phyloP scores from a whole-genome alignment of 2,797 vertebrate genomes.

The Iguana delicatissima region DNA sequence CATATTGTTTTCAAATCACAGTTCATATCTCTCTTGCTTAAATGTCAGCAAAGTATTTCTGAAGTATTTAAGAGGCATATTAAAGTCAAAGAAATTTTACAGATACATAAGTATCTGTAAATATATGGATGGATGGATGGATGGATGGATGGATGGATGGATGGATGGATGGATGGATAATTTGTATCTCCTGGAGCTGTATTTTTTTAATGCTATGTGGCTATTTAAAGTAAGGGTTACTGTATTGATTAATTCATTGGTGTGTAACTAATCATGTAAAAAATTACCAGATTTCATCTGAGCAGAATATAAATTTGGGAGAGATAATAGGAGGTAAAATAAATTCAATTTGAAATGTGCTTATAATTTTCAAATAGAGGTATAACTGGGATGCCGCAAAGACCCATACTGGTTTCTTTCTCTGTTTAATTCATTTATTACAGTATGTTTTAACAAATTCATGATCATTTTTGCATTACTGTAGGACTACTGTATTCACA shows the following conservation, averaged over 20 bases:
- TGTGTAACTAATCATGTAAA: conserved; percentile 53
- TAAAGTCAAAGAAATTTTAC: conserved; percentile 47
- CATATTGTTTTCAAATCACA: conserved; percentile 25
- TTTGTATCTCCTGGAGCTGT: conserved; percentile 59
- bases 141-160: neutral
- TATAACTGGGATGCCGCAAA: conserved; percentile 26
- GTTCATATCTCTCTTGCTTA: conserved; percentile 43
- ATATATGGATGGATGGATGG: neutral
- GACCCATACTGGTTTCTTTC: conserved; percentile 33
- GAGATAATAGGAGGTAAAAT: neutral
- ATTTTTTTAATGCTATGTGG: conserved; percentile 63
- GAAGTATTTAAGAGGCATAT: conserved; percentile 56
- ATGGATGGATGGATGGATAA: neutral
- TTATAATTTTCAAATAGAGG: conserved; percentile 35
- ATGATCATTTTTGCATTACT: conserved; percentile 21
- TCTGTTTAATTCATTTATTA: conserved; percentile 42
- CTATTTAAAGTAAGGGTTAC: conserved; percentile 57
- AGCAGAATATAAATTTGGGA: conserved; percentile 21
- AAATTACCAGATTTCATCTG: neutral
- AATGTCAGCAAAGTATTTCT: conserved; percentile 35
- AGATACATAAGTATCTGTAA: neutral
- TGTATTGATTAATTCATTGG: conserved; percentile 48
- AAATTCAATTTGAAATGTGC: conserved; percentile 31
- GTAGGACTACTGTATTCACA: conserved; percentile 31
- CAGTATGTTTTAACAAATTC: conserved; percentile 26